Base-by-base conservation (phyloP, 2,797 vertebrate species). In the Valencia hispanica region DNA sequence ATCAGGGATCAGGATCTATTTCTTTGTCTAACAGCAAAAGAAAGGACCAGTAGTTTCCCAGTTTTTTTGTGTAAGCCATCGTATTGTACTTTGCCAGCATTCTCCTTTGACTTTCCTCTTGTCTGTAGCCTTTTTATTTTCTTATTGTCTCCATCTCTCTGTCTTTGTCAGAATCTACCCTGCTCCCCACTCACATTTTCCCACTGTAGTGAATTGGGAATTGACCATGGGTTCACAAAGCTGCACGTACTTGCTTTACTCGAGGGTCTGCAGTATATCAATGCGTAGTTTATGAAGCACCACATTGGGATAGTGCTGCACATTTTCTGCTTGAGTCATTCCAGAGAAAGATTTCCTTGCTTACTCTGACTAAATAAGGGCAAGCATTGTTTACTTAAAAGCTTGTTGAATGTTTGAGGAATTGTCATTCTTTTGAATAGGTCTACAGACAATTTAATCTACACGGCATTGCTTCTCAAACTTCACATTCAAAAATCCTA, bases 1-100 rank as follows among this genome's bases (percentile, higher is more conserved):
- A 82, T 83, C 18, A 73, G 65, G 69, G 86, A 70, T 78, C 77
- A 61, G 74, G 73, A 78, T 88, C 77, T 84, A 85, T 84, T 83
- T 71, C 74, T 25, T 6, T 87, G 90, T 89, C 86, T 89, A 87
- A 95, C 51, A 0, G 0, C 51, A 79, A 86, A 68, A 78, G 84
- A 55, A 79, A 85, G 81, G 84, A 72, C 83, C 86, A 89, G 92
- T 93, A 91, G 87, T 77, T 90, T 76, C 34, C 65, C 61, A 72
- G 84, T 79, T 87, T 84, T 70, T 86, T 83, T 72, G 80, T 92
- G 74, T 79, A 72, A 86, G 75, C 71, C 50, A 53, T 79, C 53
- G 20, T 66, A 77, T 85, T 79, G 73, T 73, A 47, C 76, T 68
- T 70, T 69, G 55, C 48, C 79, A 71, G 39, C 74, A 47, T 69